Evolutionary conservation across 2,888 invertebrate genomes (phyloP).

Genomic region (Drosophila pegasa): DNA sequence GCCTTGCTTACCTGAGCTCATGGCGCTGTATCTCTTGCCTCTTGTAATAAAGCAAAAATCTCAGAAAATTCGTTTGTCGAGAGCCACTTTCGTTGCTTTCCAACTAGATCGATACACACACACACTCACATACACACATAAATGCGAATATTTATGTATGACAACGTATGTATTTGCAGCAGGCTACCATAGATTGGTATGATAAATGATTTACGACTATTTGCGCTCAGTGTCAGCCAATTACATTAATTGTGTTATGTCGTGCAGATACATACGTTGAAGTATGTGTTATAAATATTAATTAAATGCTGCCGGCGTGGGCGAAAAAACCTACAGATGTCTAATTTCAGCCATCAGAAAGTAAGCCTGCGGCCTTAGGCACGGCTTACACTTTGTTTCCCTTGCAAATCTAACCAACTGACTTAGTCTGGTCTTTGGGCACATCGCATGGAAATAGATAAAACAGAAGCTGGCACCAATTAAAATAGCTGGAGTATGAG

Average conservation of each 20-base stretch:
- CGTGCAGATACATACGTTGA: conserved; percentile 1
- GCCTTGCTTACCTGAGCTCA: neutral
- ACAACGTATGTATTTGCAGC: neutral
- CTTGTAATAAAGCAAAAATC: conserved; percentile 58
- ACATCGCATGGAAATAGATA: neutral
- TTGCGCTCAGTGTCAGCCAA: conserved; percentile 44
- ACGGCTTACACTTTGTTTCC: neutral
- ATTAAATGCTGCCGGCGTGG: conserved; percentile 15
- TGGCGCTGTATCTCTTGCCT: conserved; percentile 22
- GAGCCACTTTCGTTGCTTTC: conserved; percentile 23
- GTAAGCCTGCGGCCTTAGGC: neutral
- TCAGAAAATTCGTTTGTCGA: conserved; percentile 29
- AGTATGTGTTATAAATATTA: conserved; percentile 27
- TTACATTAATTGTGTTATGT: conserved; percentile 51
- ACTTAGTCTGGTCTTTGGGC: neutral
- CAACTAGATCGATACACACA: conserved; percentile 36
- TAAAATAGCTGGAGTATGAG: no score
- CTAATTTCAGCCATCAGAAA: neutral
- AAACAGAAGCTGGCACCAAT: neutral
- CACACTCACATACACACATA: neutral
- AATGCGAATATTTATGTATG: neutral
- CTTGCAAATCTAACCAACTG: conserved; percentile 3
- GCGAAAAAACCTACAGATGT: neutral
- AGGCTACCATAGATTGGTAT: conserved; percentile 2
- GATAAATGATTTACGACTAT: conserved; percentile 63